Evolutionary conservation across 2,888 invertebrate species (phyloP), one percentile per base, ranked within the genome.

Genomic region (Pedicia rivosa): DNA sequence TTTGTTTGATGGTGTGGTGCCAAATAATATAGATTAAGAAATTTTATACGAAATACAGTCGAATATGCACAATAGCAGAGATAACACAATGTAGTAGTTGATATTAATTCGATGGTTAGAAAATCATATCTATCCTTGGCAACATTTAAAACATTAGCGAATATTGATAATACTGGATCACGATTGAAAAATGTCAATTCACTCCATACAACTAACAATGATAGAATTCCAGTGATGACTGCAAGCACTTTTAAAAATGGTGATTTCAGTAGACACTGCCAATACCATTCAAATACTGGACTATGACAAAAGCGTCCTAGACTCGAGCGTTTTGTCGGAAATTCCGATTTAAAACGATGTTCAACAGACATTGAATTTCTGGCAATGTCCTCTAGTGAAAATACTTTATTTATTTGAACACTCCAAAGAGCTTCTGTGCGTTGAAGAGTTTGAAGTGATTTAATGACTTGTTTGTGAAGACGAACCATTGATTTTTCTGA

Each of bases 1-100:
- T 97, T 94, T 6, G 98, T 99, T 64, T 92, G 91, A 59, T 98
- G 97, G 57, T 95, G 84, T 0, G 94, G 87, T 4, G 97, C 95
- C 47, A 99, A 64, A 57, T 97, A 95, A 65, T 97, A 98, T 46
- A 95, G 74, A 65, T 97, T 97, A 31, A 98, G 72, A 20, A 99
- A 76, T 36, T 91, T 74, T 48, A 99, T 90, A 62, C 94, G 90
- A 49, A 99, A 78, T 27, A 99, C 86, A 0, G 97, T 98, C 16
- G 91, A 97, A 63, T 94, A 98, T 3, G 98, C 94, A 64, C 97
- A 98, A 55, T 91, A 83, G 63, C 94, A 91, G 55, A 98, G 70
- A 64, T 97, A 99, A 8, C 87, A 81, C 43, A 98, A 86, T 15
- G 90, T 81, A 40, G 83, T 56, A 42, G 91, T 87, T 8, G 95